Evolutionary conservation across 1,140 invertebrate genomes (phyloP).

Genomic region (Lepidostoma basale): DNA sequence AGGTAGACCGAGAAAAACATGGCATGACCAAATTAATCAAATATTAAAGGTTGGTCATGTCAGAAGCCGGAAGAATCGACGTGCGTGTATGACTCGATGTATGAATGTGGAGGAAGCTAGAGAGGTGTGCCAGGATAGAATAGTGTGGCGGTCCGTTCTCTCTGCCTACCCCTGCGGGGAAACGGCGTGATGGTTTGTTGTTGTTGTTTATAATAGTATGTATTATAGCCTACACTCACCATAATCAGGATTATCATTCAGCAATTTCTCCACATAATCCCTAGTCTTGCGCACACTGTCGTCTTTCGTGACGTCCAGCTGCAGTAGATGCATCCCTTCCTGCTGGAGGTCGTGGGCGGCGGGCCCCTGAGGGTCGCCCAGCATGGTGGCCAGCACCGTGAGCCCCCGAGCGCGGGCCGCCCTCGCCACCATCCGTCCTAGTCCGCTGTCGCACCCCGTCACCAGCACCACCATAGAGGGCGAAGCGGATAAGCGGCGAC

Average conservation of each 20-base stretch:
- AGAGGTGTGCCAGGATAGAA: too few species aligned
- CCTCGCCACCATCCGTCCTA: slow-evolving; percentile 76
- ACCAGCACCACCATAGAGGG: slow-evolving; percentile 64
- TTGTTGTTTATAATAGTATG: too few species aligned
- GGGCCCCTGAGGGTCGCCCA: slow-evolving; percentile 60
- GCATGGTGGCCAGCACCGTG: slow-evolving; percentile 73
- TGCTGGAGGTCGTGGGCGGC: slow-evolving; percentile 35
- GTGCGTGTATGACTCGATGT: too few species aligned
- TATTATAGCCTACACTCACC: too few species aligned
- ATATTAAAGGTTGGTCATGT: too few species aligned
- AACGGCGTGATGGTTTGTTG: too few species aligned
- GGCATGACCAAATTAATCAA: too few species aligned
- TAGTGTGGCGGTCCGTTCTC: too few species aligned
- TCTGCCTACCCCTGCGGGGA: too few species aligned
- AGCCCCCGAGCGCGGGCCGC: slow-evolving; percentile 66
- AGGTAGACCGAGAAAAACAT: too few species aligned
- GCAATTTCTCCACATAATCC: slow-evolving; percentile 51
- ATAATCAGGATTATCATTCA: slow-evolving; percentile 56
- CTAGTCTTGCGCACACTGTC: slow-evolving; percentile 63
- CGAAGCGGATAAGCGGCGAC: neutral
- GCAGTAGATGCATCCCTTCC: slow-evolving; percentile 51
- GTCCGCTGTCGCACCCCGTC: slow-evolving; percentile 82
- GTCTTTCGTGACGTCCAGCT: slow-evolving; percentile 71
- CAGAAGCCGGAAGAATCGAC: too few species aligned
- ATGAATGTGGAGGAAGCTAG: too few species aligned